phyloP scores from a whole-genome alignment of 2,888 invertebrate genomes.

The Antitype chi region DNA sequence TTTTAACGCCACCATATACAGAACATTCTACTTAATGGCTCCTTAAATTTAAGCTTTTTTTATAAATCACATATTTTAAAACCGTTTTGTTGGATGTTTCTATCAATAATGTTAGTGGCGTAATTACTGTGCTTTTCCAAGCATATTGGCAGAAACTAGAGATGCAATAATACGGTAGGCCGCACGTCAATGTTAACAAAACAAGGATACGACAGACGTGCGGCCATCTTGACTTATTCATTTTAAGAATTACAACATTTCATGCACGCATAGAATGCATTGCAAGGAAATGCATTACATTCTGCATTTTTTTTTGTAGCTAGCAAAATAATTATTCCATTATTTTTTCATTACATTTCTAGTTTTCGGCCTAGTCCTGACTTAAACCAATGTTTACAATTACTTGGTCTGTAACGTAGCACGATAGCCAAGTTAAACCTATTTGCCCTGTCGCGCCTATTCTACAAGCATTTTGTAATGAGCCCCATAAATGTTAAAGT shows the following conservation, averaged over 20 bases:
- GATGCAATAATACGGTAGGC: not conserved
- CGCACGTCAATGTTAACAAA: not conserved
- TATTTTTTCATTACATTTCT: conserved; percentile 6
- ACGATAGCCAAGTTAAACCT: not conserved
- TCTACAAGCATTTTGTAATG: not conserved
- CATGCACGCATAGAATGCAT: not conserved
- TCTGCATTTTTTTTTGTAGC: not conserved
- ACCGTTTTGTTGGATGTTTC: conserved; percentile 13
- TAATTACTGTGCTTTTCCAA: conserved; percentile 2
- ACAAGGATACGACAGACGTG: too few relatives aligned
- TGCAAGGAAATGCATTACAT: not conserved
- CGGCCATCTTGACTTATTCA: not conserved
- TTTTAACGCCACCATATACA: conserved; percentile 6
- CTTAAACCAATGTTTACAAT: conserved; percentile 3
- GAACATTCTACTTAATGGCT: conserved; percentile 20
- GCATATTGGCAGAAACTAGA: not conserved
- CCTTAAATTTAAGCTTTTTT: conserved; percentile 7
- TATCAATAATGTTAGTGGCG: not conserved
- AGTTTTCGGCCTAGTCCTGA: not conserved
- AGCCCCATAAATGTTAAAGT: not conserved
- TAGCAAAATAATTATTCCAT: not conserved
- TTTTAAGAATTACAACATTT: not conserved
- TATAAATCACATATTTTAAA: not conserved
- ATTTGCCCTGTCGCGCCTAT: conserved; percentile 7
- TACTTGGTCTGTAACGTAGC: not conserved